Percentiles rank a stretch among this genome's conserved stretches.
phyloP scores from a whole-genome alignment of 2,113 vertebrate species.

The Isurus oxyrinchus region DNA sequence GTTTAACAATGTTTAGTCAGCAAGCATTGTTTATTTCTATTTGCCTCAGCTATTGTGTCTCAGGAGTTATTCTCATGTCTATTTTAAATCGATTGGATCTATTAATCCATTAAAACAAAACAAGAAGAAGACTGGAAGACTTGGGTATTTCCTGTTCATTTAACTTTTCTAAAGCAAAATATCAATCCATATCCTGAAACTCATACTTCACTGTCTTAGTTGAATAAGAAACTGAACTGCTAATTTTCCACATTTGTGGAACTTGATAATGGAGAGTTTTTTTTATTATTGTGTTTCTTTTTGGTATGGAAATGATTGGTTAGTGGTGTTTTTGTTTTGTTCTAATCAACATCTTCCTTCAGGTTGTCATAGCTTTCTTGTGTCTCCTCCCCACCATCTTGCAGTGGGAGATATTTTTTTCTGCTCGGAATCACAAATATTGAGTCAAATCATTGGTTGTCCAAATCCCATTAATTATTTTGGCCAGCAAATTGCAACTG shows the following conservation, averaged over 20 bases:
- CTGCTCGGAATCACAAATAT: neutral
- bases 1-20: neutral
- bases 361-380: neutral
- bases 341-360: neutral
- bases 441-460: neutral
- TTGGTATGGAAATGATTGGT: neutral
- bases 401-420: neutral
- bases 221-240: neutral
- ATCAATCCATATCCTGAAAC: neutral
- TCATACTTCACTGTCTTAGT: neutral
- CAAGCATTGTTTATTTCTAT: neutral
- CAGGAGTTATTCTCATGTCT: neutral
- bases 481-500: neutral
- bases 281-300: neutral
- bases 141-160: neutral
- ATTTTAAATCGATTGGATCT: neutral
- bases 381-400: neutral
- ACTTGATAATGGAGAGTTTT: neutral
- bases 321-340: neutral
- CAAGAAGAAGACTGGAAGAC: neutral
- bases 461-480: neutral
- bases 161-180: neutral
- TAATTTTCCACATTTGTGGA: neutral
- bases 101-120: neutral
- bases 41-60: neutral